Evolutionary conservation across 2,797 vertebrate genomes (phyloP).

Genomic region (Geotrypetes seraphini): DNA sequence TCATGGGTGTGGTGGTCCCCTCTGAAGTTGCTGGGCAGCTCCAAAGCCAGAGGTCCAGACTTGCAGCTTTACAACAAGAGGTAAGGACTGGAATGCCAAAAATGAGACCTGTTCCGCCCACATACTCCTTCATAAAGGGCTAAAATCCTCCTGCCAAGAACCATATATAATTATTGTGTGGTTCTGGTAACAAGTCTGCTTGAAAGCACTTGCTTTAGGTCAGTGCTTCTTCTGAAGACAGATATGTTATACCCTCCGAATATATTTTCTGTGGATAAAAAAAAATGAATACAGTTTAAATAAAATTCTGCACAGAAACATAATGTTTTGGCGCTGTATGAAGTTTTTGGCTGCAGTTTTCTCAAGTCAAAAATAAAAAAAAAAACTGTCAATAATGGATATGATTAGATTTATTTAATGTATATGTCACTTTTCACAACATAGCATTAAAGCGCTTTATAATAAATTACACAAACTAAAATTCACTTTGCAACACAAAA

Average conservation of each 20-base stretch:
- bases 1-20: constrained; percentile 51
- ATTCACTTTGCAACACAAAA: no score
- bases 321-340: no score
- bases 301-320: no score
- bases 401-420: no score
- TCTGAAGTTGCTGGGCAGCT: constrained; percentile 35
- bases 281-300: constrained; percentile 19
- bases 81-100: constrained; percentile 17
- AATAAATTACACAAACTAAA: no score
- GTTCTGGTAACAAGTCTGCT: constrained; percentile 30
- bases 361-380: no score
- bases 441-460: no score
- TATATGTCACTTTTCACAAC: no score
- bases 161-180: constrained; percentile 14
- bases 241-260: no score
- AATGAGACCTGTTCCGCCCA: constrained; percentile 30
- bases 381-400: no score
- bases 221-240: constrained; percentile 26
- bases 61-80: constrained; percentile 48
- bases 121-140: constrained; percentile 2
- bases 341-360: no score
- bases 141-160: background rate
- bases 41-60: constrained; percentile 43
- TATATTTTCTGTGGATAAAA: constrained; percentile 42
- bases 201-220: constrained; percentile 20